These are phyloP conservation scores for Petaurus breviceps DNA, from an alignment of 2,113 vertebrate species.

Conservation along the genomic window DNA sequence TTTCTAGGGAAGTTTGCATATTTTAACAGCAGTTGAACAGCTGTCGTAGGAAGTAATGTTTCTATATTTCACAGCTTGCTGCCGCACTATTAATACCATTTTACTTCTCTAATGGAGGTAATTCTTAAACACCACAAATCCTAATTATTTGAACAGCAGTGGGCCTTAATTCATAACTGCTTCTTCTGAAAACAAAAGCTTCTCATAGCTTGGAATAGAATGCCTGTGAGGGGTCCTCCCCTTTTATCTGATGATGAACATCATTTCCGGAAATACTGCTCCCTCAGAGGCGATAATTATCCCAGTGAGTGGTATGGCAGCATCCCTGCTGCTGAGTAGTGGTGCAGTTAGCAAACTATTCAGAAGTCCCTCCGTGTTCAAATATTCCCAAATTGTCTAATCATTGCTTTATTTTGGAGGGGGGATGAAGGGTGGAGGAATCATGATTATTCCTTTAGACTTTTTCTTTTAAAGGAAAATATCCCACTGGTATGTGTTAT, in stretches of 20 bases:
- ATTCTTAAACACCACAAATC: slow-evolving; percentile 81
- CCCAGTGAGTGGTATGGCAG: slow-evolving; percentile 22
- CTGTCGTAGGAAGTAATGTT: slow-evolving; percentile 74
- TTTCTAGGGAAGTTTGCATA: slow-evolving; percentile 45
- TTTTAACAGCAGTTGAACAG: slow-evolving; percentile 74
- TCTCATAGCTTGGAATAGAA: slow-evolving; percentile 58
- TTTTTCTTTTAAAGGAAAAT: slow-evolving; percentile 32
- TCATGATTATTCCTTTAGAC: slow-evolving; percentile 39
- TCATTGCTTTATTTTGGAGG: slow-evolving; percentile 46
- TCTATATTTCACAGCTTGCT: slow-evolving; percentile 77
- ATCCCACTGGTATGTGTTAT: not conserved
- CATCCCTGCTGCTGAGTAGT: not conserved
- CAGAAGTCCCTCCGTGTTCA: not conserved
- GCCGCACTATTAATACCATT: slow-evolving; percentile 64
- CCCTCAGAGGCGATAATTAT: slow-evolving; percentile 71
- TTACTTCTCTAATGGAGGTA: slow-evolving; percentile 78
- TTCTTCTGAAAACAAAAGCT: slow-evolving; percentile 69
- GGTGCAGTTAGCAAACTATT: slow-evolving; percentile 50
- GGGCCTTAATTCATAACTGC: slow-evolving; percentile 76
- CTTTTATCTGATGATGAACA: slow-evolving; percentile 69
- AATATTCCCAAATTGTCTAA: slow-evolving; percentile 52
- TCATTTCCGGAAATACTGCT: slow-evolving; percentile 57
- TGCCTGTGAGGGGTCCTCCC: slow-evolving; percentile 10
- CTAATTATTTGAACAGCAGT: slow-evolving; percentile 80
- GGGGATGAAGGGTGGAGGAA: not conserved